phyloP scores from a whole-genome alignment of 2,888 invertebrate genomes.

The Brachypterus glaber region DNA sequence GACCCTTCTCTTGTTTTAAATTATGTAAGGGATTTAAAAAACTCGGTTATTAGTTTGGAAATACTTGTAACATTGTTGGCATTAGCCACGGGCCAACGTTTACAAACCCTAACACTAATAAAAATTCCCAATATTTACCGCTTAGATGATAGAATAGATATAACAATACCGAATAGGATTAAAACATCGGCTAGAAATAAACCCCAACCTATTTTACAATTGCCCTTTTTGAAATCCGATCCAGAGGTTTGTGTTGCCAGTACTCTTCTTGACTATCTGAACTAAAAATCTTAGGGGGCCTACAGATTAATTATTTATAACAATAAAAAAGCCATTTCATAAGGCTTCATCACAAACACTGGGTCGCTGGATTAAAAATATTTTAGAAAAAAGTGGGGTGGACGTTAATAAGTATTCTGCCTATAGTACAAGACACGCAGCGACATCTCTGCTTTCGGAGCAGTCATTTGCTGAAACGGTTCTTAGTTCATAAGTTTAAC shows the following conservation, averaged over 20 bases:
- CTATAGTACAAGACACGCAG: slow-evolving; percentile 19
- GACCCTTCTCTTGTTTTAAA: slow-evolving; percentile 14
- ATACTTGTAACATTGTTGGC: neutral
- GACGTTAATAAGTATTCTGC: slow-evolving; percentile 7
- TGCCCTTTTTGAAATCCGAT: slow-evolving; percentile 11
- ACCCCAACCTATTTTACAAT: slow-evolving; percentile 6
- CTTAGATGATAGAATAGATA: slow-evolving; percentile 6
- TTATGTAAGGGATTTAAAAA: slow-evolving; percentile 4
- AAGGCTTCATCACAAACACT: neutral
- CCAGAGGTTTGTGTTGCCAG: slow-evolving; percentile 13
- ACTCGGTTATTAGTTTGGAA: neutral
- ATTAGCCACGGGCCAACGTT: neutral
- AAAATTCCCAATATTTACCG: slow-evolving; percentile 7
- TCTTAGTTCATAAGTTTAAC: too few species aligned
- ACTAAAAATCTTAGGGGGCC: too few species aligned
- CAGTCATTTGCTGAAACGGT: slow-evolving; percentile 3
- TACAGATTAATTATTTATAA: too few species aligned
- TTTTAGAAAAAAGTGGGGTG: slow-evolving; percentile 1
- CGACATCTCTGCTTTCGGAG: slow-evolving; percentile 13
- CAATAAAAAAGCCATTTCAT: slow-evolving; percentile 5
- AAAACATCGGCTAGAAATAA: slow-evolving; percentile 13
- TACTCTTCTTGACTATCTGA: slow-evolving; percentile 8
- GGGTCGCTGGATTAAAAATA: slow-evolving; percentile 3
- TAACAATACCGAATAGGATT: slow-evolving; percentile 12
- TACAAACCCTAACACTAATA: slow-evolving; percentile 5